phyloP scores from a whole-genome alignment of 2,797 vertebrate genomes.

The Sebastes minor region DNA sequence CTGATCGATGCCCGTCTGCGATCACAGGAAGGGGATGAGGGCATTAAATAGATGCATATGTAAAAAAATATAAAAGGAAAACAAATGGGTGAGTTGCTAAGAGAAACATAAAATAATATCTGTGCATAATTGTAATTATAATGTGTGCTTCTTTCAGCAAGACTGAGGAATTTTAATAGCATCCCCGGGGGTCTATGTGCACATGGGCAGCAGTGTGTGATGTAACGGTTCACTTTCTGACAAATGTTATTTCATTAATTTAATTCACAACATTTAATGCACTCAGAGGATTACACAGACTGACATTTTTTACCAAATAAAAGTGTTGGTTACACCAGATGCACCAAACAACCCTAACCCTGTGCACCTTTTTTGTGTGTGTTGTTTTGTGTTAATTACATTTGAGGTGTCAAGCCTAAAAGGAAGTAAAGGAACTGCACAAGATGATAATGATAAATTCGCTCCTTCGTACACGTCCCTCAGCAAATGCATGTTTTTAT shows the following conservation, averaged over 20 bases:
- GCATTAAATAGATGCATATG: conserved; percentile 15
- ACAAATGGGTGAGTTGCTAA: conserved; percentile 8
- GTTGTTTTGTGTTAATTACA: neutral
- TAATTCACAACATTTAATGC: conserved; percentile 4
- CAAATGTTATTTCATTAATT: conserved; percentile 8
- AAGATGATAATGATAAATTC: too few species aligned
- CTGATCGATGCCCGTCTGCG: conserved; percentile 50
- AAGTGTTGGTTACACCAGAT: neutral
- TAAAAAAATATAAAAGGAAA: conserved; percentile 33
- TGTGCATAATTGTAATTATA: conserved; percentile 41
- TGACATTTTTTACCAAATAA: neutral
- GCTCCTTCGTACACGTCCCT: too few species aligned
- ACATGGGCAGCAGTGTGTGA: conserved; percentile 38
- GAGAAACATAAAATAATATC: conserved; percentile 23
- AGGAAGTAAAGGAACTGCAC: neutral
- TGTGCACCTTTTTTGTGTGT: neutral
- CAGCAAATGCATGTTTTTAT: too few species aligned
- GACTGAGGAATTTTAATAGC: conserved; percentile 51
- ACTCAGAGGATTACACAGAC: neutral
- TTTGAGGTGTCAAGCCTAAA: neutral
- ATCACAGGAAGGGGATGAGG: conserved; percentile 7
- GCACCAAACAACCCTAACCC: neutral
- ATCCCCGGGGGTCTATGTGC: conserved; percentile 49
- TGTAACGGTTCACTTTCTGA: conserved; percentile 42
- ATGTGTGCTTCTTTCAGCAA: conserved; percentile 33